A percentile compares a stretch with the other conserved stretches of the same genome.
phyloP scores from a whole-genome alignment of 2,888 invertebrate genomes.

The Linnaemya tessellans region DNA sequence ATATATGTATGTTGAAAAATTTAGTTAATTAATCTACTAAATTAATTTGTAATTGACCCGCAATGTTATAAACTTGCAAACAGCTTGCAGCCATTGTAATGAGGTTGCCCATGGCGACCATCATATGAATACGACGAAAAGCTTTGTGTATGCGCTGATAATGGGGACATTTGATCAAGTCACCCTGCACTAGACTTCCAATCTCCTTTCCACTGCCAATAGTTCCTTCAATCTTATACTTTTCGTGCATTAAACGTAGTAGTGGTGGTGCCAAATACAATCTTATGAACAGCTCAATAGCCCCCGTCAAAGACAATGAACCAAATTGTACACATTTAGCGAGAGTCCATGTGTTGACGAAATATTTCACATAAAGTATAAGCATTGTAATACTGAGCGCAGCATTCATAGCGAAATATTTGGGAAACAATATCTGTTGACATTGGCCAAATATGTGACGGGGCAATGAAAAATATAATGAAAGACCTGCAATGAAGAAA shows the following conservation, averaged over 20 bases:
- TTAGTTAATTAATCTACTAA: constrained; percentile 41
- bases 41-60: constrained; percentile 83
- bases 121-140: constrained; percentile 90
- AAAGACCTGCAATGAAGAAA: constrained; percentile 86
- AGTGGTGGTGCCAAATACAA: constrained; percentile 90
- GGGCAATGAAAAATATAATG: constrained; percentile 93
- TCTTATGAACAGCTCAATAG: constrained; percentile 90
- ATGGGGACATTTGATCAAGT: constrained; percentile 90
- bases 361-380: constrained; percentile 85
- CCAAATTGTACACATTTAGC: constrained; percentile 85
- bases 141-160: constrained; percentile 89
- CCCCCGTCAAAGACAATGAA: constrained; percentile 80
- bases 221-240: constrained; percentile 89
- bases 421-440: constrained; percentile 93
- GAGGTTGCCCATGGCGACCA: constrained; percentile 92
- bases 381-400: constrained; percentile 89
- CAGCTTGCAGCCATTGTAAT: constrained; percentile 87
- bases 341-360: constrained; percentile 85
- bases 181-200: constrained; percentile 88
- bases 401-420: constrained; percentile 92
- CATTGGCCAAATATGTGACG: constrained; percentile 94
- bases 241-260: constrained; percentile 88
- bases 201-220: constrained; percentile 92
- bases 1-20: not conserved
- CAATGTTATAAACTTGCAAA: constrained; percentile 87